Percentiles rank a stretch among this genome's conserved stretches.
Conservation (phyloP, 1,140 invertebrate species). For the Listronotus bonariensis region DNA sequence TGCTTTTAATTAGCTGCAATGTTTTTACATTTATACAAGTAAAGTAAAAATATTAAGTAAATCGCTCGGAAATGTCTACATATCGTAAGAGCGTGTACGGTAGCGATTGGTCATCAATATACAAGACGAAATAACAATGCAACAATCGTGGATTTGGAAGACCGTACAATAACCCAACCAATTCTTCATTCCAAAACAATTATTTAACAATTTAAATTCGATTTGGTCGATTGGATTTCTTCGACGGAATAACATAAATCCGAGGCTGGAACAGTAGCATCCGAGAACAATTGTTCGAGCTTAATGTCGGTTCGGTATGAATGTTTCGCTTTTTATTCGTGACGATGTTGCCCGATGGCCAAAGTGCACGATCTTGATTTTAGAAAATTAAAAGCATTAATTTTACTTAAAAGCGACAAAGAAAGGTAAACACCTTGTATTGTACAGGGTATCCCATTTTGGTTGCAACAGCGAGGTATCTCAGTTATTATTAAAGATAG, state of each 20-base stretch:
- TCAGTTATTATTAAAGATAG: no score
- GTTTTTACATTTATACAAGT: no score
- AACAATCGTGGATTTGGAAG: conserved; percentile 49
- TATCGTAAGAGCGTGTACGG: conserved; percentile 40
- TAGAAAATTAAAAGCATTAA: no score
- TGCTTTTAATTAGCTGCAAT: no score
- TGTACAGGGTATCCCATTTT: no score
- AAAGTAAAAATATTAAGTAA: no score
- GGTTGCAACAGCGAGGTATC: no score
- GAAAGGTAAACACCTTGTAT: no score
- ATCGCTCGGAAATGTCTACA: conserved; percentile 42
- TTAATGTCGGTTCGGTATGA: conserved; percentile 51
- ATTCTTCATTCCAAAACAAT: conserved; percentile 38
- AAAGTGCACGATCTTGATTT: neutral
- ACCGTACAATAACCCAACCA: conserved; percentile 31
- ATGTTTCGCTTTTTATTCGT: conserved; percentile 46
- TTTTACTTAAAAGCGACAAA: no score
- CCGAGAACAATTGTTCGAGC: conserved; percentile 52
- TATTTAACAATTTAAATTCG: conserved; percentile 18
- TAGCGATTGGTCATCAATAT: conserved; percentile 53
- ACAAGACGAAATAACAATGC: conserved; percentile 53
- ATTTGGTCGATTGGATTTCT: conserved; percentile 33
- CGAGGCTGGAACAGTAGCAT: conserved; percentile 48
- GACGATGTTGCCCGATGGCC: conserved; percentile 18
- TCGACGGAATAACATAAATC: conserved; percentile 50